Evolutionary conservation across 2,113 vertebrate species (phyloP).

Genomic region (Alethe diademata): DNA sequence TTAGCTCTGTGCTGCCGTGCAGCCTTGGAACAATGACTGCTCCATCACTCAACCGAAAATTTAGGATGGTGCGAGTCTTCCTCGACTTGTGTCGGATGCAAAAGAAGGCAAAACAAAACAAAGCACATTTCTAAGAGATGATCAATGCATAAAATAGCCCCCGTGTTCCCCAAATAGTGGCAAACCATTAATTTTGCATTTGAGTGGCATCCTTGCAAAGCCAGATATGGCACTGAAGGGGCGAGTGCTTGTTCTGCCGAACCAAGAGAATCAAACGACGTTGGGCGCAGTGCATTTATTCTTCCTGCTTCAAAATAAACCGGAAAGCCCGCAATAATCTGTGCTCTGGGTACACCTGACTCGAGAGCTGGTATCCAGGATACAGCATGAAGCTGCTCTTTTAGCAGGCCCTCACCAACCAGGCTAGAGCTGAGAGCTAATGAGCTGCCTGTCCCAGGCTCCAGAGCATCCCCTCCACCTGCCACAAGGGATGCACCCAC

Average conservation of each 20-base stretch:
- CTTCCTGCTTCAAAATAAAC: constrained; percentile 58
- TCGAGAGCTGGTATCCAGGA: constrained; percentile 80
- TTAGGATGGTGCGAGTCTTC: not conserved
- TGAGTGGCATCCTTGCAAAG: not conserved
- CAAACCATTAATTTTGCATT: constrained; percentile 5
- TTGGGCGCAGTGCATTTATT: constrained; percentile 3
- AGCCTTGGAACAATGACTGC: constrained; percentile 40
- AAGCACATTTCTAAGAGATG: not conserved
- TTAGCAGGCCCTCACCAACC: constrained; percentile 70
- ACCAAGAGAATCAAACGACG: not conserved
- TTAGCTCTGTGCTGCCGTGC: not conserved
- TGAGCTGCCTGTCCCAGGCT: constrained; percentile 64
- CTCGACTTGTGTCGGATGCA: not conserved
- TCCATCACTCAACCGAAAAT: constrained; percentile 27
- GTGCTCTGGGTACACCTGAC: constrained; percentile 71
- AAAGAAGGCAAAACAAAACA: not conserved
- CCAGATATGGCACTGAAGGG: not conserved
- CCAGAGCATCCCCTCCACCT: constrained; percentile 43
- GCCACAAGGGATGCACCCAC: not conserved
- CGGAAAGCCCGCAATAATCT: constrained; percentile 70
- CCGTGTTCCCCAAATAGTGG: not conserved
- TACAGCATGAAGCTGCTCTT: constrained; percentile 81
- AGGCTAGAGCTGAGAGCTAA: constrained; percentile 71
- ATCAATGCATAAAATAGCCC: not conserved
- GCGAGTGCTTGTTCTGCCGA: constrained; percentile 27